Evolutionary conservation across 1,140 invertebrate species (phyloP).

Genomic region (Chironomus tepperi): DNA sequence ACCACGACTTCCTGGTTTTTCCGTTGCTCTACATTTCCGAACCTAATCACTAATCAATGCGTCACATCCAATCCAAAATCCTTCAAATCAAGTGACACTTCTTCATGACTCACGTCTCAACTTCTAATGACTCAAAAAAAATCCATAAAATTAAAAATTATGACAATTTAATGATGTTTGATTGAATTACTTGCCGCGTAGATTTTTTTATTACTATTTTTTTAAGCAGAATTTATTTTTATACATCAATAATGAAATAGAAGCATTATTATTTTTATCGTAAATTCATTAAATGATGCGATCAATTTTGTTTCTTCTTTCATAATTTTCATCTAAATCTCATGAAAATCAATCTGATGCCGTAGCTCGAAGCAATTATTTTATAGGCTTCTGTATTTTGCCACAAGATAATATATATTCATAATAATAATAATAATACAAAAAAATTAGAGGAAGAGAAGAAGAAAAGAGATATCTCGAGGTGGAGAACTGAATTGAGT

Average conservation of each 20-base stretch:
- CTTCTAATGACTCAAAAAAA: too few relatives aligned
- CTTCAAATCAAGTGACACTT: background rate
- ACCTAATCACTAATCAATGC: too few relatives aligned
- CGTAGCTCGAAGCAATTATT: background rate
- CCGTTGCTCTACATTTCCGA: too few relatives aligned
- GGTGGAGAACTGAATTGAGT: too few relatives aligned
- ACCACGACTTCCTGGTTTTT: too few relatives aligned
- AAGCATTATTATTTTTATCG: background rate
- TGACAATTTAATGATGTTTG: constrained; percentile 14
- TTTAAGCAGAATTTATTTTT: background rate
- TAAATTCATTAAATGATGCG: constrained; percentile 5
- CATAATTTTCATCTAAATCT: background rate
- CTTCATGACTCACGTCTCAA: background rate
- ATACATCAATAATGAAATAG: background rate
- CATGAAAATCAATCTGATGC: constrained; percentile 6
- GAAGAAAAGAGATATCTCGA: background rate
- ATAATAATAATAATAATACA: background rate
- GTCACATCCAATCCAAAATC: too few relatives aligned
- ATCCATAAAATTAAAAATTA: background rate
- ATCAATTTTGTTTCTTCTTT: background rate
- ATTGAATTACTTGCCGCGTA: constrained; percentile 10
- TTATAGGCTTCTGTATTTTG: background rate
- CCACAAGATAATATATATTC: background rate
- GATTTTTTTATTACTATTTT: background rate
- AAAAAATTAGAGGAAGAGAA: background rate